Evolutionary conservation across 2,797 vertebrate species (phyloP).

Genomic region (Xiphophorus birchmanni): DNA sequence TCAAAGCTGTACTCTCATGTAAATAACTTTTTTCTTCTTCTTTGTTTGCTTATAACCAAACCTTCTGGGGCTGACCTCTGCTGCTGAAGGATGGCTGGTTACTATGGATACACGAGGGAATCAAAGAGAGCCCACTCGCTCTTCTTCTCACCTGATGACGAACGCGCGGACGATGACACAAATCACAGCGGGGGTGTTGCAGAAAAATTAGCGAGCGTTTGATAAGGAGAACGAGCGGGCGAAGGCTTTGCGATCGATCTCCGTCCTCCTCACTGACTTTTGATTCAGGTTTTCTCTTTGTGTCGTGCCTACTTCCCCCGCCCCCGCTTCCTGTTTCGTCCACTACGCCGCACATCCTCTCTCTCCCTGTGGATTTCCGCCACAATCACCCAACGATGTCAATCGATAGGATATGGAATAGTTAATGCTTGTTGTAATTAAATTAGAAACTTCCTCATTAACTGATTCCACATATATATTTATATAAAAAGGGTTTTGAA

Average conservation of each 20-base stretch:
- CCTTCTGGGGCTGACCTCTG: slow-evolving; percentile 55
- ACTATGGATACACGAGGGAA: slow-evolving; percentile 68
- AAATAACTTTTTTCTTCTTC: neutral
- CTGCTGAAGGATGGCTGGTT: slow-evolving; percentile 60
- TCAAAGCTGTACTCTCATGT: neutral
- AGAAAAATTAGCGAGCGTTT: slow-evolving; percentile 45
- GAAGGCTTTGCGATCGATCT: neutral
- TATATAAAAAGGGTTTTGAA: neutral
- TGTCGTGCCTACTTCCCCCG: neutral
- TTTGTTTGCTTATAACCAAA: slow-evolving; percentile 47
- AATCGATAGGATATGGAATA: slow-evolving; percentile 7
- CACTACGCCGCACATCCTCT: neutral
- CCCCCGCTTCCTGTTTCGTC: neutral
- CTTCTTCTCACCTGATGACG: slow-evolving; percentile 71
- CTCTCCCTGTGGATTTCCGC: slow-evolving; percentile 15
- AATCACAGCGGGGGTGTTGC: slow-evolving; percentile 45
- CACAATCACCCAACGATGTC: slow-evolving; percentile 10
- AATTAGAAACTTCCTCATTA: slow-evolving; percentile 3
- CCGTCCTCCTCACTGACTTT: neutral
- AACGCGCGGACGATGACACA: slow-evolving; percentile 49
- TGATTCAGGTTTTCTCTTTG: neutral
- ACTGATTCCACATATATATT: neutral
- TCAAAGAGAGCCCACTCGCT: slow-evolving; percentile 61
- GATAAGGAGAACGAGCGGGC: slow-evolving; percentile 13
- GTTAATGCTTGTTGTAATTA: neutral